A percentile compares a stretch with the other conserved stretches of the same genome.
Evolutionary conservation across 2,113 vertebrate species (phyloP).

Genomic region (Turnix velox): DNA sequence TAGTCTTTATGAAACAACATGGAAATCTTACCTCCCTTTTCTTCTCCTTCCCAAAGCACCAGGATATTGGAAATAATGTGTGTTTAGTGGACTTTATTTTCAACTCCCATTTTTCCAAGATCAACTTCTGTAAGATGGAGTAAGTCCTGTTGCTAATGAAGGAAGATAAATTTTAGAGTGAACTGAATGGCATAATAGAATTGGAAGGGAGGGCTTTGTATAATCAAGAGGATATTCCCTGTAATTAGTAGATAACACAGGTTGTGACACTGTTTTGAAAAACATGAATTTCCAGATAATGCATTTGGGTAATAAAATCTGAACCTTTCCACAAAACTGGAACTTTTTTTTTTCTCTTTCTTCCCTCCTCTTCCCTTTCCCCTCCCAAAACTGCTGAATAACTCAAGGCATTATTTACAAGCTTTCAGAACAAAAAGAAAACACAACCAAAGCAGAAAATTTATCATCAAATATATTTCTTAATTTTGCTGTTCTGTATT

Average conservation of each 20-base stretch:
- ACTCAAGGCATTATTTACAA: background rate
- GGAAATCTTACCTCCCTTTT: slow-evolving; percentile 67
- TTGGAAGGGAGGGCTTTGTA: background rate
- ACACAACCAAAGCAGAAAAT: background rate
- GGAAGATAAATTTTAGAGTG: background rate
- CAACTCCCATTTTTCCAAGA: slow-evolving; percentile 73
- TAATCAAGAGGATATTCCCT: background rate
- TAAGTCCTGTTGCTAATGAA: slow-evolving; percentile 67
- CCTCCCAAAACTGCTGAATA: background rate
- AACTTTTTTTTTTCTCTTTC: background rate
- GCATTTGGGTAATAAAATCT: background rate
- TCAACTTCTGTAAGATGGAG: slow-evolving; percentile 73
- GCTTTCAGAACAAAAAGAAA: background rate
- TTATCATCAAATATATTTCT: background rate
- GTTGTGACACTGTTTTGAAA: background rate
- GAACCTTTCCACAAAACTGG: background rate
- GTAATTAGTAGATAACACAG: background rate
- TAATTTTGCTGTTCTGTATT: background rate
- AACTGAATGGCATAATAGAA: background rate
- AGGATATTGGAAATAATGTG: slow-evolving; percentile 76
- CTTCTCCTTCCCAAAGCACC: slow-evolving; percentile 73
- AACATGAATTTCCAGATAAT: background rate
- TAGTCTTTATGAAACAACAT: background rate
- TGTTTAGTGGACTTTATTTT: slow-evolving; percentile 72
- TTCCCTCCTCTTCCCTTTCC: too few relatives aligned